Percentiles rank a stretch among this genome's conserved stretches.
phyloP scores from a whole-genome alignment of 2,888 invertebrate genomes.

The Microdon myrmicae region DNA sequence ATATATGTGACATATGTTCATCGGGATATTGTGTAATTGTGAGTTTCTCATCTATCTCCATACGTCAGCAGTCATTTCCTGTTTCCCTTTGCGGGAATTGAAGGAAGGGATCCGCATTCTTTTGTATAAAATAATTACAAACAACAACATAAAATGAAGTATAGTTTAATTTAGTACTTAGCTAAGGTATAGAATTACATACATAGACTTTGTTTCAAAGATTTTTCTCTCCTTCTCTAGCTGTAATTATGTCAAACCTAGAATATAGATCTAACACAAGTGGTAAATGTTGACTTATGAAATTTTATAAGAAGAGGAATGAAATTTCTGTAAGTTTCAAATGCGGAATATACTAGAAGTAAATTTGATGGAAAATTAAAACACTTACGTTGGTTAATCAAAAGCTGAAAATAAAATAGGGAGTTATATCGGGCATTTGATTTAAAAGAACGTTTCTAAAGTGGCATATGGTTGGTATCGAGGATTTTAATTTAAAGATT shows the following conservation, averaged over 20 bases:
- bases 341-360: constrained; percentile 5
- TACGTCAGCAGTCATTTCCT: too few species aligned
- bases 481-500: too few species aligned
- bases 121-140: constrained; percentile 41
- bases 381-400: too few species aligned
- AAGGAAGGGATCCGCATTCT: constrained; percentile 20
- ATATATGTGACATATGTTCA: constrained; percentile 61
- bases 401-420: too few species aligned
- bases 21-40: constrained; percentile 60
- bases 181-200: constrained; percentile 10
- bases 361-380: neutral
- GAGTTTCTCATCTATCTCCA: too few species aligned
- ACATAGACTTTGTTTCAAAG: constrained; percentile 42
- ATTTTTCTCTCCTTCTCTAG: constrained; percentile 44
- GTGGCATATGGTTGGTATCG: too few species aligned
- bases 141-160: constrained; percentile 21
- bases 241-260: constrained; percentile 15
- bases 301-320: too few species aligned
- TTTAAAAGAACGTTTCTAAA: too few species aligned
- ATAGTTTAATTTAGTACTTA: constrained; percentile 19
- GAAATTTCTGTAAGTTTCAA: constrained; percentile 2
- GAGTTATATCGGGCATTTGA: too few species aligned
- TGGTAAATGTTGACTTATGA: too few species aligned
- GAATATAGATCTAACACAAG: too few species aligned
- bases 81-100: too few species aligned